Evolutionary conservation across 2,888 invertebrate genomes (phyloP).

Genomic region (Argyresthia goedartella): DNA sequence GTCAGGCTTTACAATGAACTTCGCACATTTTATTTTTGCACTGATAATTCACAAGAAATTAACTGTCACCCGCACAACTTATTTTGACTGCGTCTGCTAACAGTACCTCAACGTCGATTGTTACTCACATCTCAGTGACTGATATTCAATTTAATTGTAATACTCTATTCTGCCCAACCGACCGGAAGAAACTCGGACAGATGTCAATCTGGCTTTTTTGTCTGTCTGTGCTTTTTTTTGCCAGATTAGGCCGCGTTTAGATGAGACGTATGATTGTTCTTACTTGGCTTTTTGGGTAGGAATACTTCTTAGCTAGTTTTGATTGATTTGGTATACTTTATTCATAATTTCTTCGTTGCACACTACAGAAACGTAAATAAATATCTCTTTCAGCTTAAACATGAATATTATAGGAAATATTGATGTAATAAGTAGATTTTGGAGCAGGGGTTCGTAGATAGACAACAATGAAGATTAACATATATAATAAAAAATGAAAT

Average conservation of each 20-base stretch:
- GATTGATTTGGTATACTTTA: too few species aligned
- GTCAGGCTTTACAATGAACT: too few species aligned
- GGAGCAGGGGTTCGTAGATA: too few species aligned
- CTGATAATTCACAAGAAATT: too few species aligned
- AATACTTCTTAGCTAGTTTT: conserved; percentile 8
- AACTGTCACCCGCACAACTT: neutral
- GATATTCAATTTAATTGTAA: conserved; percentile 70
- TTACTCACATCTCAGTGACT: conserved; percentile 40
- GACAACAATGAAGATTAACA: too few species aligned
- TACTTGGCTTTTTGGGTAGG: conserved; percentile 17
- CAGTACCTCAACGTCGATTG: conserved; percentile 37
- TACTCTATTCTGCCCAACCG: conserved; percentile 63
- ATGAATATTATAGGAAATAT: too few species aligned
- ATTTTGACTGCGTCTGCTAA: conserved; percentile 20
- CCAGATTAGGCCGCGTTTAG: neutral
- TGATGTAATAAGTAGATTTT: too few species aligned
- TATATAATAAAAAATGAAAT: too few species aligned
- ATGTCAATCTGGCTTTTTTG: conserved; percentile 53
- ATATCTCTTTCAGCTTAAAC: too few species aligned
- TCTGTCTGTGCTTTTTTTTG: neutral
- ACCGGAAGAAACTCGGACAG: conserved; percentile 51
- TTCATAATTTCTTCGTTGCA: too few species aligned
- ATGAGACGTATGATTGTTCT: neutral
- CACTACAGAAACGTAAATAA: too few species aligned
- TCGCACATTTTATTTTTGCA: too few species aligned